These are phyloP conservation scores for Heliconius erato DNA, from an alignment of 2,888 invertebrate genomes.

Conservation along the genomic window DNA sequence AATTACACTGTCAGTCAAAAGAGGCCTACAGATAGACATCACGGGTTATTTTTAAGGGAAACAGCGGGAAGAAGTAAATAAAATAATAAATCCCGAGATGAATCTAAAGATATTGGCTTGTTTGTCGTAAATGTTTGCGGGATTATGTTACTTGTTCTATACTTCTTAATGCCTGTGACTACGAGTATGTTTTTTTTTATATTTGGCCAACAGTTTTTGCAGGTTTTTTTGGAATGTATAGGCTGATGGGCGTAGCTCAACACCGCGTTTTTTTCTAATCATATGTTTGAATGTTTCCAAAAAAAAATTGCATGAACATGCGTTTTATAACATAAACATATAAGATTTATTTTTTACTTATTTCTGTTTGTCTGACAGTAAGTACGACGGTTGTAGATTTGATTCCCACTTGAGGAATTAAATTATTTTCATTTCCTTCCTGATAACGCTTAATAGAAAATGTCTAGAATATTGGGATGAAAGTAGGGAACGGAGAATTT, in stretches of 20 bases:
- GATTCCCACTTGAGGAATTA: no score
- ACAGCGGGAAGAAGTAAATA: constrained; percentile 6
- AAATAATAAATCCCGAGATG: constrained; percentile 30
- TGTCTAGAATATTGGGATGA: no score
- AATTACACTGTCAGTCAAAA: neutral
- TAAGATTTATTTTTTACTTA: no score
- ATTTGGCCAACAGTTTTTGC: neutral
- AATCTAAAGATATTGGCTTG: constrained; percentile 28
- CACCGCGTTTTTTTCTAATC: neutral
- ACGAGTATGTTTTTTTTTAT: neutral
- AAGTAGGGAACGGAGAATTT: no score
- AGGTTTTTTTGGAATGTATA: neutral
- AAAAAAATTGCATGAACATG: no score
- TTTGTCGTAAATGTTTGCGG: constrained; percentile 25
- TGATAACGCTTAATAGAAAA: no score
- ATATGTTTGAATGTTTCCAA: no score
- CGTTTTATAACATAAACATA: no score
- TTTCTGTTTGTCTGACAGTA: no score
- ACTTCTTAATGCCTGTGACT: neutral
- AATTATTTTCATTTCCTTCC: no score
- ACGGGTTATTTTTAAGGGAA: constrained; percentile 2
- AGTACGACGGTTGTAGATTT: no score
- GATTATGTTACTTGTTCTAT: constrained; percentile 9
- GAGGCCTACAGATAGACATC: neutral
- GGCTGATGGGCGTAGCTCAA: neutral